Base-by-base conservation (phyloP, 2,113 vertebrate genomes). In the Erinaceus europaeus region DNA sequence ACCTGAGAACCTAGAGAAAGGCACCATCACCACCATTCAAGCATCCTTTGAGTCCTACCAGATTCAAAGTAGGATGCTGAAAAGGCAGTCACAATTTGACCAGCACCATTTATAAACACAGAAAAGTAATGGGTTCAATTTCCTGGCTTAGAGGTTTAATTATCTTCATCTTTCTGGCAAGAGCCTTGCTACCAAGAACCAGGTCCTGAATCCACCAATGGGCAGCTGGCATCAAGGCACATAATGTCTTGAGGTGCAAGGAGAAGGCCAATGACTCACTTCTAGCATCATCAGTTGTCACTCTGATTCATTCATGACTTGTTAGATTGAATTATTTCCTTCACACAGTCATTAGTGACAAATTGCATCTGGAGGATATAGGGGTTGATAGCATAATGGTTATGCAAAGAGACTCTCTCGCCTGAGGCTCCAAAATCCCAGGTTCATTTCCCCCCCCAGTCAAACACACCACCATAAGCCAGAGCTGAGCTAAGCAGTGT, bases 1-100 rank as follows among this genome's bases (percentile, higher is more conserved):
- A 77, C 29, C 84, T 86, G 64, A 91, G 76, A 92, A 69, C 29
- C 14, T 55, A 34, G 27, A 52, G 40, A 69, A 91, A 84, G 64
- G 15, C 34, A 73, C 11, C 17, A 32, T 3, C 65, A 73, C 11
- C 17, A 32, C 2, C 65, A 48, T 55, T 14, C 62, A 48, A 29
- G 25, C 40, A 53, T 42, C 57, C 59, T 57, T 23, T 73, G 87
- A 80, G 21, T 80, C 57, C 38, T 71, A 42, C 48, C 48, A 88
- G 38, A 20, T 75, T 44, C 36, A 57, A 50, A 17, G 9, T 23
- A 62, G 52, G n/a, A 32, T 34, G 23, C 20, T 57, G 67, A 55
- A 64, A 55, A 86, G n/a, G 27, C 9, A 76, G 50, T 2, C 55
- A 42, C 46, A 36, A 62, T 74, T 71, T 88, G 40, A 59, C 40